These are phyloP conservation scores for Apantesis nais DNA, from an alignment of 2,888 invertebrate genomes.

Conservation along the genomic window DNA sequence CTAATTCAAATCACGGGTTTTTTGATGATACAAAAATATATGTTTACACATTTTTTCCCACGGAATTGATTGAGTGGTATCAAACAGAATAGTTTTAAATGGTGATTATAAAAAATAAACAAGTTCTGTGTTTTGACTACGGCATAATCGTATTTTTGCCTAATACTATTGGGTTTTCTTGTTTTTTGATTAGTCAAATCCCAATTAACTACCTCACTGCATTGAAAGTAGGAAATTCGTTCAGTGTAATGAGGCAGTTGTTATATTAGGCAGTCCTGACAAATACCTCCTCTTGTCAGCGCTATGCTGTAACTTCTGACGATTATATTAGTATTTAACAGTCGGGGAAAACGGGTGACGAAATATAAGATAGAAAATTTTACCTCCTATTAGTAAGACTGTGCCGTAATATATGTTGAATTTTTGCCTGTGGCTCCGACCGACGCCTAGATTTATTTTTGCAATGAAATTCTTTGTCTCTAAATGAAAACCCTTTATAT, in stretches of 20 bases:
- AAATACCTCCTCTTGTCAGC: background rate
- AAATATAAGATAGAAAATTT: background rate
- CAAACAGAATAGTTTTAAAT: background rate
- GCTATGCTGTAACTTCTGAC: conserved; percentile 2
- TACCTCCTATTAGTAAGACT: background rate
- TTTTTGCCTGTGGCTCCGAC: background rate
- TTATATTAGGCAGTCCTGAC: background rate
- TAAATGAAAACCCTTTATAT: background rate
- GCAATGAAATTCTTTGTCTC: background rate
- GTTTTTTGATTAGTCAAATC: background rate
- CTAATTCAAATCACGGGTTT: background rate
- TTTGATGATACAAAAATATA: background rate
- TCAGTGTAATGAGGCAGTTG: background rate
- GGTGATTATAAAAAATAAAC: background rate
- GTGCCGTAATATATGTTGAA: background rate
- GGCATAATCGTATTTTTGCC: background rate
- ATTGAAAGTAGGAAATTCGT: background rate
- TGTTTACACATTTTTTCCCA: background rate
- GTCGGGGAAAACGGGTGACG: conserved; percentile 1
- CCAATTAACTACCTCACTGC: background rate
- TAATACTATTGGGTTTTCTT: background rate
- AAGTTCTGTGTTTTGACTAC: background rate
- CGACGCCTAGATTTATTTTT: background rate
- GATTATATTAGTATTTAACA: background rate
- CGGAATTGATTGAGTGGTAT: background rate